These are phyloP conservation scores for Spilosoma lubricipeda DNA, from an alignment of 2,888 invertebrate genomes.

Conservation along the genomic window DNA sequence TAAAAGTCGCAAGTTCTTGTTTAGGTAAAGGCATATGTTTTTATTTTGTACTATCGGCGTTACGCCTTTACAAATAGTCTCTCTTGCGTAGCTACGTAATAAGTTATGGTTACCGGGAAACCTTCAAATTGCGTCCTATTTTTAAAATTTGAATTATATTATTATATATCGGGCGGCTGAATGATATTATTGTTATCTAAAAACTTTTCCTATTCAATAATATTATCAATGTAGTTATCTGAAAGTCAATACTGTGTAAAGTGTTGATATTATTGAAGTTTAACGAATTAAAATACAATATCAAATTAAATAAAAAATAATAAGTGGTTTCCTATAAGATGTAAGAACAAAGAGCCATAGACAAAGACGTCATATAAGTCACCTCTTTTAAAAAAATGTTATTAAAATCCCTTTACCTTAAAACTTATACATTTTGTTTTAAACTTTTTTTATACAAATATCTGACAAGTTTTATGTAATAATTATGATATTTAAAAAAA, in stretches of 20 bases:
- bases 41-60: slow-evolving; percentile 21
- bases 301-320: neutral
- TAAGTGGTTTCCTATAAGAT: neutral
- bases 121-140: neutral
- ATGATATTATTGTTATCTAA: neutral
- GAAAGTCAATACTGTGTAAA: neutral
- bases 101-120: slow-evolving; percentile 1
- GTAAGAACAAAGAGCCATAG: neutral
- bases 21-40: neutral
- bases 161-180: neutral
- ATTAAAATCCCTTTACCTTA: neutral
- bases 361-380: neutral
- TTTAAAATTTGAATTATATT: neutral
- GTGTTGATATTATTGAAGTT: neutral
- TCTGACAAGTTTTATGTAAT: neutral
- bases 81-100: slow-evolving; percentile 21
- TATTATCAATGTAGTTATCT: neutral
- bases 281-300: neutral
- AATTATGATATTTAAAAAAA: neutral
- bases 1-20: neutral
- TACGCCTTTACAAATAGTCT: slow-evolving; percentile 8
- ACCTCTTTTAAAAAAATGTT: neutral
- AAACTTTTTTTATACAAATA: too few relatives aligned
- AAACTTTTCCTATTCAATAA: neutral
- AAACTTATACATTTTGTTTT: too few relatives aligned